Evolutionary conservation across 2,113 vertebrate species (phyloP).

Genomic region (Tyrannus savana): DNA sequence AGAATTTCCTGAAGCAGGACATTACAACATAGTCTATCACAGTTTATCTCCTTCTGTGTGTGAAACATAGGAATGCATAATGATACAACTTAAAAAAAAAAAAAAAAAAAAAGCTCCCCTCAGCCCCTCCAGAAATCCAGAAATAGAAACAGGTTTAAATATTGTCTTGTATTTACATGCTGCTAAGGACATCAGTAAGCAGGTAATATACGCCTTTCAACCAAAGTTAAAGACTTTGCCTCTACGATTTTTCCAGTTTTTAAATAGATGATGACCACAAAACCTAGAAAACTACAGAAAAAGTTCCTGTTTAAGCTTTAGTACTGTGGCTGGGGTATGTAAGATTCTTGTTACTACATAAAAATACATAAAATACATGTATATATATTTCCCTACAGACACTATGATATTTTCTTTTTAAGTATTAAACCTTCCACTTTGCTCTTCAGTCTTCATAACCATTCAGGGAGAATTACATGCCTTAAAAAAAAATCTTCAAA

Average conservation of each 20-base stretch:
- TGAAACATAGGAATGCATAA: not conserved
- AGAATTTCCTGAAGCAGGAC: not conserved
- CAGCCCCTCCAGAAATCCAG: fast-evolving
- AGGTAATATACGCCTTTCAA: not conserved
- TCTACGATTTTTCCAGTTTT: not conserved
- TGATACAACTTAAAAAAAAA: not conserved
- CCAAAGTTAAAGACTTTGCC: not conserved
- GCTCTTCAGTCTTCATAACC: not conserved
- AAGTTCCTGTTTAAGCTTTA: not conserved
- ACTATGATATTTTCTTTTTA: not conserved
- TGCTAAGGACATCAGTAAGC: not conserved
- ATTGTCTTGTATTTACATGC: not conserved
- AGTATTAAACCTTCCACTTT: not conserved
- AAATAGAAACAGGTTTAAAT: not conserved
- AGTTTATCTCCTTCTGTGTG: not conserved
- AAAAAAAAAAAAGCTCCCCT: not conserved
- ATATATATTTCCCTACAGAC: not conserved
- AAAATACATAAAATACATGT: not conserved
- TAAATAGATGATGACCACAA: not conserved
- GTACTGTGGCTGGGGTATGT: not conserved
- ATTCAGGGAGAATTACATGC: not conserved
- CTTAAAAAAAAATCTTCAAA: not conserved
- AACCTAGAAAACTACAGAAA: not conserved
- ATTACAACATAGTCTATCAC: not conserved
- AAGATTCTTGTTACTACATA: not conserved